Percentiles rank a stretch among this genome's conserved stretches.
phyloP scores from a whole-genome alignment of 2,888 invertebrate species.

The Acrocyrtus sp. region DNA sequence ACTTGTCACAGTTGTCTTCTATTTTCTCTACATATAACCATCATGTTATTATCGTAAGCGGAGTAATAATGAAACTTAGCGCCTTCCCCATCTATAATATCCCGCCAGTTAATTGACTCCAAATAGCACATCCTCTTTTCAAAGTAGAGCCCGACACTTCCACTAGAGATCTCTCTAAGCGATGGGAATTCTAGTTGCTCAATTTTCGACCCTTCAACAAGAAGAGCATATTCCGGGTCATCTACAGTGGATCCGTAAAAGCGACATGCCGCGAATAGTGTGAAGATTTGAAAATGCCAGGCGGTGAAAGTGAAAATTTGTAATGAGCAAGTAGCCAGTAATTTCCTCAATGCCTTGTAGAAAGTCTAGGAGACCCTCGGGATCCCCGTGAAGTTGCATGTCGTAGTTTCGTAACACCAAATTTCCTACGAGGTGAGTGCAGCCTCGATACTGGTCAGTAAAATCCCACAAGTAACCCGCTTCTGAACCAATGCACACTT shows the following conservation, averaged over 20 bases:
- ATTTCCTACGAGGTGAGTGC: no score
- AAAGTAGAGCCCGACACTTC: slow-evolving; percentile 91
- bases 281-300: slow-evolving; percentile 89
- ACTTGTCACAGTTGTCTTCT: slow-evolving; percentile 76
- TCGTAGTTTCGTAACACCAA: no score
- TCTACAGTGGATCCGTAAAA: slow-evolving; percentile 87
- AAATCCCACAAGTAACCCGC: no score
- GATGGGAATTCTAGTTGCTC: no score
- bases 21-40: slow-evolving; percentile 88
- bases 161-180: no score
- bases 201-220: no score
- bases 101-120: slow-evolving; percentile 92
- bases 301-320: slow-evolving; percentile 86
- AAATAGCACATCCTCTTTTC: slow-evolving; percentile 96
- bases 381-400: no score
- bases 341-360: slow-evolving; percentile 84
- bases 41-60: no score
- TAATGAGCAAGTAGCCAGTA: slow-evolving; percentile 95
- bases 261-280: slow-evolving; percentile 91
- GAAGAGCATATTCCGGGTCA: slow-evolving; percentile 84
- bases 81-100: slow-evolving; percentile 83
- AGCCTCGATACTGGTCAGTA: no score
- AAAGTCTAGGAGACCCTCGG: slow-evolving; percentile 91
- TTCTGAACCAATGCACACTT: no score
- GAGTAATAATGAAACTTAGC: slow-evolving; percentile 80